Evolutionary conservation across 2,888 invertebrate genomes (phyloP).

Genomic region (Melinaea menophilus): DNA sequence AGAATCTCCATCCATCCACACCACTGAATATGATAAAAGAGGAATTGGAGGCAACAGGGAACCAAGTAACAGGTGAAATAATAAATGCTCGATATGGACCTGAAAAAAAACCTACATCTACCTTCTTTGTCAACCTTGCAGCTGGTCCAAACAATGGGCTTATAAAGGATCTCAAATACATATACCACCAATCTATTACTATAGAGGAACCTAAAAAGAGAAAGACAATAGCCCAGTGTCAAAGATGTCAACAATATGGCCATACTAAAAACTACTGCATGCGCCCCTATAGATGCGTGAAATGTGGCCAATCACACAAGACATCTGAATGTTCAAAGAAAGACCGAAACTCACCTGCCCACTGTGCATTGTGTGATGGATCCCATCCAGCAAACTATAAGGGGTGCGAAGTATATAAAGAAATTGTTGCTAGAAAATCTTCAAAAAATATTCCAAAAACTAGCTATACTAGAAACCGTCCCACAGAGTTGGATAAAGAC

Average conservation of each 20-base stretch:
- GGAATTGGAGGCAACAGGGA: no score
- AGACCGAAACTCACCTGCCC: conserved; percentile 26
- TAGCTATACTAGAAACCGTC: no score
- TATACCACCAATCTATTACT: conserved; percentile 12
- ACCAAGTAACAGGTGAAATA: no score
- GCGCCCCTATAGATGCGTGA: conserved; percentile 31
- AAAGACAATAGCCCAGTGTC: conserved; percentile 27
- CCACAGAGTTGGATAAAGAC: not conserved
- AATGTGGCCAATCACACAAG: conserved; percentile 30
- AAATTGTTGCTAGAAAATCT: not conserved
- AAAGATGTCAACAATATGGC: conserved; percentile 32
- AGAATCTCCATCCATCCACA: no score
- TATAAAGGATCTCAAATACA: no score
- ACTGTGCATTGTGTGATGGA: conserved; percentile 21
- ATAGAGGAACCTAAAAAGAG: conserved; percentile 28
- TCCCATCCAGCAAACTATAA: conserved; percentile 18
- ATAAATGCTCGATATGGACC: no score
- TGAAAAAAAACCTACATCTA: no score
- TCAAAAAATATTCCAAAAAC: not conserved
- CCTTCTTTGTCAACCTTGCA: no score
- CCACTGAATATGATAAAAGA: no score
- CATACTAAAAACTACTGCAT: conserved; percentile 34
- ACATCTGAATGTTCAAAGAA: conserved; percentile 29
- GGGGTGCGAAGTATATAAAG: conserved; percentile 12
- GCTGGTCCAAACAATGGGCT: no score